Evolutionary conservation across 1,140 invertebrate genomes (phyloP).

Genomic region (Leptopilina clavipes): DNA sequence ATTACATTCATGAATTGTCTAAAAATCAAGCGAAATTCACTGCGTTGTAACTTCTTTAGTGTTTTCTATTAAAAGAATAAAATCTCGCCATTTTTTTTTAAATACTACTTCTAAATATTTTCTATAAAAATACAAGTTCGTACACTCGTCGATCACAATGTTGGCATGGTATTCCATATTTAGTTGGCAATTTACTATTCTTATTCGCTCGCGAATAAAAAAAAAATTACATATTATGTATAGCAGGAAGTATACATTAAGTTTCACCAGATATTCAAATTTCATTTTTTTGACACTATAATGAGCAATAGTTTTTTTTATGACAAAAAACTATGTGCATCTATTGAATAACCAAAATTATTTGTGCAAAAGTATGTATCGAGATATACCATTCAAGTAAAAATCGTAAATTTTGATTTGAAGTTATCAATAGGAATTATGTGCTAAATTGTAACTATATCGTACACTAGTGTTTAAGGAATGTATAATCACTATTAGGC

Average conservation of each 20-base stretch:
- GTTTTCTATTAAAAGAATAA: slow-evolving; percentile 22
- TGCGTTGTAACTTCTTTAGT: slow-evolving; percentile 4
- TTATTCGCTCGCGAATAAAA: background rate
- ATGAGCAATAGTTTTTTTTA: background rate
- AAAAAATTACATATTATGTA: background rate
- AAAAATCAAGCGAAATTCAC: background rate
- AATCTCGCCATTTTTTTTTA: slow-evolving; percentile 1
- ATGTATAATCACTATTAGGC: slow-evolving; percentile 34
- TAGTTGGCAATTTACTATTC: background rate
- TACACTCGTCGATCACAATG: slow-evolving; percentile 24
- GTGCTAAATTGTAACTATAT: slow-evolving; percentile 11
- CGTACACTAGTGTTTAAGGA: slow-evolving; percentile 9
- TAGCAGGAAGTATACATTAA: too few species aligned
- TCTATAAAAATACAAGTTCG: slow-evolving; percentile 30
- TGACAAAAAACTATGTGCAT: too few species aligned
- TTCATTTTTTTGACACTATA: background rate
- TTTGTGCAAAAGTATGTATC: background rate
- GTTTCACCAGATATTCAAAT: background rate
- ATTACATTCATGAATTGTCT: slow-evolving; percentile 19
- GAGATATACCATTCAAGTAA: background rate
- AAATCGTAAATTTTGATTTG: slow-evolving; percentile 21
- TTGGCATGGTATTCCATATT: slow-evolving; percentile 26
- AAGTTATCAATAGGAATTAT: background rate
- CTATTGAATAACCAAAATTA: background rate
- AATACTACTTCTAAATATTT: slow-evolving; percentile 16